Evolutionary conservation across 2,113 vertebrate genomes (phyloP).

Genomic region (Saccopteryx bilineata): DNA sequence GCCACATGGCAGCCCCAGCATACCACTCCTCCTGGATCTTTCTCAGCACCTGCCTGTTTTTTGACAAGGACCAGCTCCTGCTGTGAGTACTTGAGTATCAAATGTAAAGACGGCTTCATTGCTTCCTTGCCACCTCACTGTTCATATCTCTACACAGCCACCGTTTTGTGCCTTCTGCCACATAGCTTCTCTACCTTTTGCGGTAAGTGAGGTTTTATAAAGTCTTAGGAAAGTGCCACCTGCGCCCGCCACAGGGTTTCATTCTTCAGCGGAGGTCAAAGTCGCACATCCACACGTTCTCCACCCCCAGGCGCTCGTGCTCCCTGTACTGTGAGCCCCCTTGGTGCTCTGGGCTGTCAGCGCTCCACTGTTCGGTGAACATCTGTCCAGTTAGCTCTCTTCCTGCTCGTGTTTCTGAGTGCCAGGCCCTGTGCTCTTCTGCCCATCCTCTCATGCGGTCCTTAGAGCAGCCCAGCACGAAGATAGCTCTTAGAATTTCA

Average conservation of each 20-base stretch:
- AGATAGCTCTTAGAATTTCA: not conserved
- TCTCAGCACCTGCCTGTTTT: not conserved
- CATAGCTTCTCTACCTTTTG: not conserved
- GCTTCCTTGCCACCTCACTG: not conserved
- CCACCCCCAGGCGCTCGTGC: rapidly evolving
- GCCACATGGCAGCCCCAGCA: not conserved
- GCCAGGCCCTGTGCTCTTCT: not conserved
- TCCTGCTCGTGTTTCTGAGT: not conserved
- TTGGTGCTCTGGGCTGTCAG: not conserved
- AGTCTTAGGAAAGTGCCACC: not conserved
- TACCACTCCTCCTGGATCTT: not conserved
- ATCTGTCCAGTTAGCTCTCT: not conserved
- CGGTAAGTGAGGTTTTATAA: not conserved
- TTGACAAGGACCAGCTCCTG: not conserved
- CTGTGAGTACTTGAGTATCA: not conserved
- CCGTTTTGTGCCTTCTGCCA: not conserved
- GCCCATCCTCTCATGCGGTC: not conserved
- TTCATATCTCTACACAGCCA: not conserved
- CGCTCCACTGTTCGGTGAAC: not conserved
- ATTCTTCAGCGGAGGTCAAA: not conserved
- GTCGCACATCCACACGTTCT: not conserved
- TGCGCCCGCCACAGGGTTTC: not conserved
- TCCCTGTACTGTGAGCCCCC: not conserved
- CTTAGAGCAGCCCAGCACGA: not conserved
- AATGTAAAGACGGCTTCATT: not conserved